Base-by-base conservation (phyloP, 2,113 vertebrate species). In the Syngnathus typhle region DNA sequence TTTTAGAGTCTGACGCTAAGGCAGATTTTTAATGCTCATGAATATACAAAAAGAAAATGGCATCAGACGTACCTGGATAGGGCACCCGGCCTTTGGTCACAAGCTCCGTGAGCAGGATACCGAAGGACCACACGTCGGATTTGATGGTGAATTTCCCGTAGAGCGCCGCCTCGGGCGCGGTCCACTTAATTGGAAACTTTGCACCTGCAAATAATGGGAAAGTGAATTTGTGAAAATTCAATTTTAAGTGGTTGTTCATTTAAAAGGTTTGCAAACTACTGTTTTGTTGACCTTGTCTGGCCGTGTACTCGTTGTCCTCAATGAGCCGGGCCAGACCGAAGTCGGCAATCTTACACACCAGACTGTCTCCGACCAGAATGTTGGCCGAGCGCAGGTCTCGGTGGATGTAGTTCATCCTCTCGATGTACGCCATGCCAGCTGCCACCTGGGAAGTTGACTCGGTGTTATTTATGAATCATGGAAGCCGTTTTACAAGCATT, bases 391-490 rank as follows among this genome's bases (percentile, higher is more conserved):
- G 90, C 77, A 99, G 90, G 54, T 99, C 97, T 86, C 97, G 92
- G 89, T 99, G 97, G 81, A 99, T 99, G 70, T 99, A 99, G 90
- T 99, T 99, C 97, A 99, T 99, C 73, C 97, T 90, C 87, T 99
- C 97, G 0, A 99, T 99, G 76, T 99, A 99, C 1, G 97, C 97
- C 97, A 99, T 99, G 44, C 95, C 95, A 6, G 94, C 94, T 0
- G 95, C 95, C 83, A 97, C 94, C 95, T 97, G 89, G 1, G 3
- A 78, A 66, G 78, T 23, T 10, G 68, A 64, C 73, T 51, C 13
- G n/a, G n/a, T n/a, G 21, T 8, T 75, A 68, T 62, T 44, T 19
- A 32, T 32, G 2, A 32, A 32, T 71, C 36, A 63, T 21, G 63
- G 7, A 73, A 69, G 3, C 52, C 36, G 36, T 67, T 69, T 75